A percentile compares a stretch with the other conserved stretches of the same genome.
Evolutionary conservation across 2,113 vertebrate species (phyloP).

Genomic region (Malurus melanocephalus): DNA sequence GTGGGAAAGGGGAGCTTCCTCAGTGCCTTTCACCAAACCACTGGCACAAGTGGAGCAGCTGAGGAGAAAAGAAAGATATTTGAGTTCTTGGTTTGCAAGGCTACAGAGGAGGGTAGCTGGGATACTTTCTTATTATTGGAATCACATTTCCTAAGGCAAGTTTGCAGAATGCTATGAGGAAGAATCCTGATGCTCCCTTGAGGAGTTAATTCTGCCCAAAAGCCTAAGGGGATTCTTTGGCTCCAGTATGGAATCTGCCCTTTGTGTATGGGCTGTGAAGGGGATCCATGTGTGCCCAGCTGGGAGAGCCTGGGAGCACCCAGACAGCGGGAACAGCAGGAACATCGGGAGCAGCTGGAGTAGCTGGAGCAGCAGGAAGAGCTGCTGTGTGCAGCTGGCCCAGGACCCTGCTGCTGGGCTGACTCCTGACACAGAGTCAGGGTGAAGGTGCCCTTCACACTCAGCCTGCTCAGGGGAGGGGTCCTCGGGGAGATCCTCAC

Average conservation of each 20-base stretch:
- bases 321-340: neutral
- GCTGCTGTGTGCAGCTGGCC: neutral
- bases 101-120: neutral
- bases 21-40: neutral
- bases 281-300: rapidly evolving
- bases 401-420: neutral
- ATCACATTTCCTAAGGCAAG: neutral
- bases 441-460: conserved; percentile 3
- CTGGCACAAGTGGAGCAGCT: neutral
- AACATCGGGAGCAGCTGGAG: neutral
- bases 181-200: neutral
- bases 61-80: neutral
- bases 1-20: neutral
- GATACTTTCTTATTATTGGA: neutral
- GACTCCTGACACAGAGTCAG: neutral
- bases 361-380: neutral
- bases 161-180: neutral
- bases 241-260: neutral
- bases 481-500: neutral
- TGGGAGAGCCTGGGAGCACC: neutral
- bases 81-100: neutral
- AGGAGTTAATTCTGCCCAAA: neutral
- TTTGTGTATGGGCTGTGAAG: neutral
- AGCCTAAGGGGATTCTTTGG: neutral
- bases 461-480: neutral